Evolutionary conservation across 2,888 invertebrate genomes (phyloP), one percentile per base, ranked within the genome.

Genomic region (Amiota minor): DNA sequence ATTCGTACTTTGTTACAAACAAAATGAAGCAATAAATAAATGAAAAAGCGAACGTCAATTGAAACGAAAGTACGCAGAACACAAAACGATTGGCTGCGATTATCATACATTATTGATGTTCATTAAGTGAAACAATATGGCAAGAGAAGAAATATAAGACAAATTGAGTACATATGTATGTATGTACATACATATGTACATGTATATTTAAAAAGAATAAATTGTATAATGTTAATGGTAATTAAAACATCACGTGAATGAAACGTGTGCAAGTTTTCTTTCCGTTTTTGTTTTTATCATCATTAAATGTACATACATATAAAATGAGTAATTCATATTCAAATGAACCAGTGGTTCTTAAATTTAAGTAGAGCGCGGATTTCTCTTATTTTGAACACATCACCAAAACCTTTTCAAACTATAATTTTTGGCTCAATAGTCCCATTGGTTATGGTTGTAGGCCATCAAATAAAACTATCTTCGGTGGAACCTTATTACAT

Each of bases 171-270:
- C 16, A 49, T 9, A 61, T 23, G 23, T 47, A 68, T 35, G 55
- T 9, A 46, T n/a, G 67, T 67, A 46, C 35, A 11, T 14, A 71
- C 49, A 55, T n/a, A 6, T 71, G 23, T 53, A 11, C 9, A 35
- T 35, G 6, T 6, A 6, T 35, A 18, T 23, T 12, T n/a, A 14
- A 64, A 71, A 50, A 16, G 12, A 16, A 47, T 23, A 12, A 50
- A 56, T 61, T 70, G 45, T 20, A 35, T 46, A 20, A 16, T 47
- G 56, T 46, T 67, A 35, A 18, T 50, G 65, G 23, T 68, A 70
- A 75, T 75, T 74, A 75, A 76, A 76, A 47, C 72, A 20, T 69
- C 80, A 78, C 76, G 79, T 75, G 75, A 77, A 50, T 62, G 20
- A 70, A 75, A 79, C 78, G 79, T 78, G 79, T 79, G 77, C 59